Evolutionary conservation across 2,888 invertebrate species (phyloP).

Genomic region (Cheilosia soror): DNA sequence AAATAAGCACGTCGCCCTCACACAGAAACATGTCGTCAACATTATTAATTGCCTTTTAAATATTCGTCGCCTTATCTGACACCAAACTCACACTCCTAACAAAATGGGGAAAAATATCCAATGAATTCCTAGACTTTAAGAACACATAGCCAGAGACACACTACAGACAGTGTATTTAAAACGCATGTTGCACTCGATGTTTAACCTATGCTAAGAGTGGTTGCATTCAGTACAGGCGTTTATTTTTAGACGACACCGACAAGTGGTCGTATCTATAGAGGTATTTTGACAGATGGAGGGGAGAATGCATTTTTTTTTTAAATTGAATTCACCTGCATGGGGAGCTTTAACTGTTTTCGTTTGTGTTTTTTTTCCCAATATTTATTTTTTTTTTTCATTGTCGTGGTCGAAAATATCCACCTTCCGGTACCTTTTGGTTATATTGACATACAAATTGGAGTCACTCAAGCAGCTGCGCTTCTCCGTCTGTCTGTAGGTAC

Average conservation of each 20-base stretch:
- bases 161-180: slow-evolving; percentile 14
- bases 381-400: slow-evolving; percentile 48
- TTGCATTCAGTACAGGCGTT: slow-evolving; percentile 13
- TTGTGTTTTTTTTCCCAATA: slow-evolving; percentile 26
- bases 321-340: too few species aligned
- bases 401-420: slow-evolving; percentile 22
- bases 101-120: not conserved
- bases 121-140: not conserved
- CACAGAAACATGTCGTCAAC: slow-evolving; percentile 10
- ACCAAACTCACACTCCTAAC: slow-evolving; percentile 27
- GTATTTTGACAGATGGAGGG: slow-evolving; percentile 38
- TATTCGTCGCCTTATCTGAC: slow-evolving; percentile 29
- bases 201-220: slow-evolving; percentile 15
- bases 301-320: slow-evolving; percentile 18
- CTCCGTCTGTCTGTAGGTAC: slow-evolving; percentile 33
- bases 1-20: slow-evolving; percentile 19
- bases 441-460: slow-evolving; percentile 9
- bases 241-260: slow-evolving; percentile 43
- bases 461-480: slow-evolving; percentile 65
- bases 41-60: slow-evolving; percentile 64
- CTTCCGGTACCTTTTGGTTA: slow-evolving; percentile 46
- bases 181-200: slow-evolving; percentile 42
- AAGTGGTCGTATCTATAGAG: slow-evolving; percentile 28
- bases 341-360: too few species aligned
- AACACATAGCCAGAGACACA: not conserved